Conservation (phyloP, 2,888 invertebrate genomes). For the Drosophila lacicola region DNA sequence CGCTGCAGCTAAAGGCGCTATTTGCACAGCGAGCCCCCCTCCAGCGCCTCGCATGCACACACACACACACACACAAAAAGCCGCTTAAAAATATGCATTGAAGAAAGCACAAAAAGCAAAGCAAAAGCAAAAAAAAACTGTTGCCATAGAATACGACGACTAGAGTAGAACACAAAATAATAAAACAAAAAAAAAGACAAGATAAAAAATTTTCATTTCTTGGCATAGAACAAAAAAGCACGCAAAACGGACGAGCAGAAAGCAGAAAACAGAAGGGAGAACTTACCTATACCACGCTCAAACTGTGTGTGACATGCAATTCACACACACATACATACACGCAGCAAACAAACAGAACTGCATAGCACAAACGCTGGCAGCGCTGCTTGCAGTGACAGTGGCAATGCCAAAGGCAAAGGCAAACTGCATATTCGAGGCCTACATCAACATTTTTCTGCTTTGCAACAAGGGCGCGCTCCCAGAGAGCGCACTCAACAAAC, state of each 20-base stretch:
- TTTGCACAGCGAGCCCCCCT: conserved; percentile 46
- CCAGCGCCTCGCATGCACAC: conserved; percentile 12
- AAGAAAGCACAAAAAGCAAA: conserved; percentile 47
- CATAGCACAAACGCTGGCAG: conserved; percentile 39
- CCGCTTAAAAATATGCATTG: conserved; percentile 79
- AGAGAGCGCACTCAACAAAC: conserved; percentile 14
- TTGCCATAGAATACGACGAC: conserved; percentile 51
- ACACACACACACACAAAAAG: conserved; percentile 44
- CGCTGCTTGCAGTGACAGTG: conserved; percentile 77
- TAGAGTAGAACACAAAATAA: conserved; percentile 53
- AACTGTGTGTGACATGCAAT: conserved; percentile 73
- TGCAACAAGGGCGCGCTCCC: conserved; percentile 60
- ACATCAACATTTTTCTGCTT: conserved; percentile 76
- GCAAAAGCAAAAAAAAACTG: conserved; percentile 27
- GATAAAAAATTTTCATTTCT: conserved; percentile 60
- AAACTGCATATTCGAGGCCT: conserved; percentile 81
- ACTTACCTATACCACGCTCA: conserved; percentile 78
- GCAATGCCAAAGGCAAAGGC: conserved; percentile 82
- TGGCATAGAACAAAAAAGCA: conserved; percentile 71
- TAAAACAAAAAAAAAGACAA: conserved; percentile 26
- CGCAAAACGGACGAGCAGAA: conserved; percentile 45
- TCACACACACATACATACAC: conserved; percentile 34
- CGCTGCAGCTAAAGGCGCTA: conserved; percentile 58
- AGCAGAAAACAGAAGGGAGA: conserved; percentile 65
- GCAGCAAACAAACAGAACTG: conserved; percentile 23